Base-by-base conservation (phyloP, 2,888 invertebrate species). In the Platerodrilus igneus region DNA sequence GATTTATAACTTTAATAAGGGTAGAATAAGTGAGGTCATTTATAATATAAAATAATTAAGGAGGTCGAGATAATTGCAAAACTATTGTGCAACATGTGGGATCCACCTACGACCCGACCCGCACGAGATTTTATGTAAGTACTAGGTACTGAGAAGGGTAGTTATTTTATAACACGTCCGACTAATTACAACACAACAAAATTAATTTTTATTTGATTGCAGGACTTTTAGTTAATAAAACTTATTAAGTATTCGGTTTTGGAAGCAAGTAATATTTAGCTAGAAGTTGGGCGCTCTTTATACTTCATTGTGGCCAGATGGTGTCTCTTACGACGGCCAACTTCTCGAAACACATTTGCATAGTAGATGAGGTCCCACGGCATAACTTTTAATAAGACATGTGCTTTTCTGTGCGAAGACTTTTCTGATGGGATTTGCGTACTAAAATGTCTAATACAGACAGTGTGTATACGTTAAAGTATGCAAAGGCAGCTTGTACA, bases 271-370 rank as follows among this genome's bases (percentile, higher is more conserved):
- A n/a, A n/a, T n/a, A n/a, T n/a, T n/a, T 47, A 41, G 45, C 49
- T 45, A 37, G 47, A 53, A 55, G 49, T 62, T 60, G 56, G 56
- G 59, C n/a, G 68, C 68, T 72, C 71, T 73, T 72, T 72, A 72
- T 72, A 73, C 72, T 73, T 73, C 72, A 72, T 72, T 69, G 69
- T 69, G 64, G 66, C 70, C 74, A 74, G 72, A 72, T 74, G 74
- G 68, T 71, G 58, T 56, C 56, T n/a, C n/a, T 56, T 52, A 55
- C 55, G 55, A 54, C 57, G 60, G 58, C 59, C 59, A 64, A 66
- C 64, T 67, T 67, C 64, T 62, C 58, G 53, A 56, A 62, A 64
- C 58, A 59, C 63, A 67, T 68, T 67, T 66, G 65, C 68, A 67
- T 68, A 63, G 62, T 63, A 68, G 63, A 67, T 67, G 66, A 66